These are phyloP conservation scores for Papilio polyxenes DNA, from an alignment of 1,140 invertebrate genomes.

Conservation along the genomic window DNA sequence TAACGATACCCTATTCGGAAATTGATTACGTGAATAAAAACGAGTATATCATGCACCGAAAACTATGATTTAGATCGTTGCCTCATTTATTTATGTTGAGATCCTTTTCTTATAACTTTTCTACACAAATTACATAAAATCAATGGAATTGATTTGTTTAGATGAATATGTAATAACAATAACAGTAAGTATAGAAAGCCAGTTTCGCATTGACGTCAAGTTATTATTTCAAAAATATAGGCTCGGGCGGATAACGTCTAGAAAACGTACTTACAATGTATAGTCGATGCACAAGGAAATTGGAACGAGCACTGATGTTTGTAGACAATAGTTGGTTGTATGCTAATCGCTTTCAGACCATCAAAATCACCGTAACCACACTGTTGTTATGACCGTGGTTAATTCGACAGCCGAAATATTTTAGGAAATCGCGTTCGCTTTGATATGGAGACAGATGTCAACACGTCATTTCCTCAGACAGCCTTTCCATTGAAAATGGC, in stretches of 20 bases:
- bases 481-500: not conserved
- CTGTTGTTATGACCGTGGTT: not conserved
- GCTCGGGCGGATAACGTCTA: too few species aligned
- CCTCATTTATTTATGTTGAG: too few species aligned
- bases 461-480: not conserved
- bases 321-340: not conserved
- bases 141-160: too few species aligned
- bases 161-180: too few species aligned
- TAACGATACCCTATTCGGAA: not conserved
- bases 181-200: not conserved
- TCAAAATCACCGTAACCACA: constrained; percentile 4
- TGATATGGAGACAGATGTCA: not conserved
- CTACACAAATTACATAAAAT: too few species aligned
- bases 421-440: not conserved
- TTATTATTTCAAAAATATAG: too few species aligned
- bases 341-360: not conserved
- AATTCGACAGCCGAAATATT: constrained; percentile 1
- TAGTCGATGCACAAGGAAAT: not conserved
- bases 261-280: too few species aligned
- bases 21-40: not conserved
- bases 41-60: not conserved
- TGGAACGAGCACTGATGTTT: not conserved
- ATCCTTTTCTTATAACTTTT: too few species aligned
- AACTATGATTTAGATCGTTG: not conserved
- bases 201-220: not conserved